Evolutionary conservation across 2,113 vertebrate genomes (phyloP).

Genomic region (Protobothrops mucrosquamatus): DNA sequence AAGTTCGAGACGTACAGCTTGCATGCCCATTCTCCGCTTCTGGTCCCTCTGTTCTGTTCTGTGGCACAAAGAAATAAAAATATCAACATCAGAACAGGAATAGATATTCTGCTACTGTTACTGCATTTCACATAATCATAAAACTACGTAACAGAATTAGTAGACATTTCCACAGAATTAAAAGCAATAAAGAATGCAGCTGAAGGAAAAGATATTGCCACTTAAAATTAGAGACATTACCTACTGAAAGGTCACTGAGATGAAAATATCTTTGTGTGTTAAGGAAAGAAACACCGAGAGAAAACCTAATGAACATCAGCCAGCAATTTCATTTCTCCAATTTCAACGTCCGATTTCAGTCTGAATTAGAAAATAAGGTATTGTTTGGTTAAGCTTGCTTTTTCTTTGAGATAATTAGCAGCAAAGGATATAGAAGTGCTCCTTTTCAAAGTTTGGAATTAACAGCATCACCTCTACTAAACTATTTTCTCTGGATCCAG

Average conservation of each 20-base stretch:
- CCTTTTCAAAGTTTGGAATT: slow-evolving; percentile 65
- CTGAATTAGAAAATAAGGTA: neutral
- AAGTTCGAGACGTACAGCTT: neutral
- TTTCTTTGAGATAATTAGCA: slow-evolving; percentile 37
- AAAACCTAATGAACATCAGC: neutral
- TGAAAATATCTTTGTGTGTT: neutral
- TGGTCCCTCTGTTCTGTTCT: neutral
- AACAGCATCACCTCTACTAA: slow-evolving; percentile 64
- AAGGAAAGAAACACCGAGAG: neutral
- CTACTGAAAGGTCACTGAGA: neutral
- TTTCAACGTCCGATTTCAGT: neutral
- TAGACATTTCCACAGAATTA: neutral
- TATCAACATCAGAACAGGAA: neutral
- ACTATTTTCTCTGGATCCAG: slow-evolving; percentile 57
- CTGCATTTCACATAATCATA: neutral
- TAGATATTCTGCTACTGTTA: neutral
- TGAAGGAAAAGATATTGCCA: neutral
- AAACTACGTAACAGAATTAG: neutral
- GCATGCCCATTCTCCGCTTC: neutral
- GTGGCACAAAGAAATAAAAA: neutral
- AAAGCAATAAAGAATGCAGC: neutral
- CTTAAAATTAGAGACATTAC: neutral
- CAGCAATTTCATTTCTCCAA: neutral
- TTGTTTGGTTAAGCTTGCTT: neutral
- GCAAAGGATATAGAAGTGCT: slow-evolving; percentile 64